Evolutionary conservation across 1,140 invertebrate genomes (phyloP), one percentile per base, ranked within the genome.

Genomic region (Gyrodactylus bullatarudis): DNA sequence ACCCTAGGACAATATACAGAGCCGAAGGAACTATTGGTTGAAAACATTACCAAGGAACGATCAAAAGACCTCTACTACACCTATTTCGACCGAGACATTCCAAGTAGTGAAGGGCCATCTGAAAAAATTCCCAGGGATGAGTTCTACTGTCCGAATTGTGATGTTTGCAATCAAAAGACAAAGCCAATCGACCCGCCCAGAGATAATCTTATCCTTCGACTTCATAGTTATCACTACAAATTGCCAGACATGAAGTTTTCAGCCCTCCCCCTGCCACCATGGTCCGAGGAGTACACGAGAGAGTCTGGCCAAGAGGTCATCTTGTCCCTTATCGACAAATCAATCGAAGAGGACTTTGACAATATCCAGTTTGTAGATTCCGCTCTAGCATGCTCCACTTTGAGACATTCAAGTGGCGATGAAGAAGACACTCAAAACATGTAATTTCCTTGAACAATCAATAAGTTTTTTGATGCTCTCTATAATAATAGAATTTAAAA

Each of bases 1-100:
- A 91, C 90, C 79, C 87, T 87, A 97, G 72, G 26, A 2, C 1
- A 23, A 8, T 71, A 71, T 71, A 21, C 21, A 2, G 24, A 71
- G 24, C 24, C 70, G 8, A 26, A 1, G 24, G 70, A 71, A 16
- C 1, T 23, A 71, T 23, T 71, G 1, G 20, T 71, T 71, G 23
- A 71, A 71, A 23, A 71, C 24, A 23, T 71, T 16, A 71, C 8
- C n/a, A 8, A 54, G n/a, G n/a, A 16, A 8, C 34, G 34, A n/a
- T 54, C 34, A 54, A 8, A 54, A 16, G 34, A 54, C n/a, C 34
- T n/a, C 34, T 54, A 54, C 34, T 54, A 54, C 34, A 54, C 8
- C 8, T 54, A 16, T n/a, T n/a, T 54, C 34, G n/a, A n/a, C 34
- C 8, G n/a, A 8, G 34, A 54, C 8, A n/a, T 8, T n/a, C 8